Evolutionary conservation across 2,888 invertebrate species (phyloP), one percentile per base, ranked within the genome.

Genomic region (Julus scanicus): DNA sequence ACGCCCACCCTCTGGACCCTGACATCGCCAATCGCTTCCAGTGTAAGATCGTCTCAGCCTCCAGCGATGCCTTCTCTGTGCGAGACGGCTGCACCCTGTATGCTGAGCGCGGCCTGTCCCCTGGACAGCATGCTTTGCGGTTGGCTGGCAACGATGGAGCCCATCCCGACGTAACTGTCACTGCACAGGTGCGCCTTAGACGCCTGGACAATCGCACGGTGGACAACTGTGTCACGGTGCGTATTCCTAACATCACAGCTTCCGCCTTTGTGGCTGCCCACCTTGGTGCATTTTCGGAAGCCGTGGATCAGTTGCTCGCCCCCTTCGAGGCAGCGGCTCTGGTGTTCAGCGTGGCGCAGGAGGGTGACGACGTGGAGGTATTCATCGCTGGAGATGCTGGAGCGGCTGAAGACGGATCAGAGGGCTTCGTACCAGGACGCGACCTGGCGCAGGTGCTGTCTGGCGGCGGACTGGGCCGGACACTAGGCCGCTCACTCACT

Each of bases 1-100:
- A 97, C 92, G 96, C 98, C 0, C 96, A 96, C 92, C 99, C 99
- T 0, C 96, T 97, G 91, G 99, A 99, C 93, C 95, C 95, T 0
- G 98, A 99, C 92, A 94, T 95, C n/a, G 95, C 95, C 87, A 98
- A 98, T 4, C 96, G 97, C 91, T 98, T 98, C 91, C 95, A 94
- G 91, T 99, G 98, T 92, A 95, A 95, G 91, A 95, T 97, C 89
- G 92, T 96, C 90, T 90, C 88, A 1, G 20, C 87, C n/a, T 71
- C 87, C n/a, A 80, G 91, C 9, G 90, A 90, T 84, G 90, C 91
- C 29, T 93, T 93, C 89, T 90, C 90, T 44, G 96, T 98, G 88
- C 85, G 39, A 4, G 88, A 85, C 44, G 85, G 84, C 20, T 80
- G 86, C 87, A 37, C 80, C 44, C 40, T 89, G 2, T 88, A 85